A percentile compares a stretch with the other conserved stretches of the same genome.
These are phyloP conservation scores for Chelmon rostratus DNA, from an alignment of 2,797 vertebrate genomes.

Conservation along the genomic window DNA sequence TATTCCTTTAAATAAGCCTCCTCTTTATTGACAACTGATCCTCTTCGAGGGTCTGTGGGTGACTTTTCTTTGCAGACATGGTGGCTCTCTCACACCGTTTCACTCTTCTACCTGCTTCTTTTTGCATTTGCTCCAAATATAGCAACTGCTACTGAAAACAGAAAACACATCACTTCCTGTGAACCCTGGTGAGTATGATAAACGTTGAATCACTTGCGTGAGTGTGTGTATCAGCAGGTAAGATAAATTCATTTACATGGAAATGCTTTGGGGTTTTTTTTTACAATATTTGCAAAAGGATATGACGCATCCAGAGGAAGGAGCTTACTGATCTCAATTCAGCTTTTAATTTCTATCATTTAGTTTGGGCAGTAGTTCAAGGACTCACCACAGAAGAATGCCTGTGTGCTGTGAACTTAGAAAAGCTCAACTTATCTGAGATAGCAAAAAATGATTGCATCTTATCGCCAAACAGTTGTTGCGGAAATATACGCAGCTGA, in stretches of 20 bases:
- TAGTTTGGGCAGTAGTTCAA: background rate
- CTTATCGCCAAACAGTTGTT: background rate
- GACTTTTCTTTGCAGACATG: constrained; percentile 20
- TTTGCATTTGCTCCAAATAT: constrained; percentile 49
- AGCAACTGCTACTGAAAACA: constrained; percentile 44
- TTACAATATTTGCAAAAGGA: too few relatives aligned
- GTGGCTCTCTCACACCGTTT: constrained; percentile 12
- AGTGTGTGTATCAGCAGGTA: constrained; percentile 3
- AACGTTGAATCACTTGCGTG: constrained; percentile 10
- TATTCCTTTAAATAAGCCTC: background rate
- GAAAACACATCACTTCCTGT: constrained; percentile 47
- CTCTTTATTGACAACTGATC: background rate
- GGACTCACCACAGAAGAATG: background rate
- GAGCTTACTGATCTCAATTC: background rate
- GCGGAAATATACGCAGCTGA: constrained; percentile 17
- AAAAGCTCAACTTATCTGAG: background rate
- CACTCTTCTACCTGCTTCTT: background rate
- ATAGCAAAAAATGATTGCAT: background rate
- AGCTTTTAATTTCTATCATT: background rate
- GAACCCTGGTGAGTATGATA: background rate
- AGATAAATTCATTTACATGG: background rate
- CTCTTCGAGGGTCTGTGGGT: background rate
- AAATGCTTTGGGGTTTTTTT: too few relatives aligned
- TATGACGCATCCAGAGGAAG: background rate
- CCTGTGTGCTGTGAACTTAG: background rate